Evolutionary conservation across 37 sponge, comb jelly and placozoan species (phyloP).

Genomic region (Chondrilla cf. caribensis): DNA sequence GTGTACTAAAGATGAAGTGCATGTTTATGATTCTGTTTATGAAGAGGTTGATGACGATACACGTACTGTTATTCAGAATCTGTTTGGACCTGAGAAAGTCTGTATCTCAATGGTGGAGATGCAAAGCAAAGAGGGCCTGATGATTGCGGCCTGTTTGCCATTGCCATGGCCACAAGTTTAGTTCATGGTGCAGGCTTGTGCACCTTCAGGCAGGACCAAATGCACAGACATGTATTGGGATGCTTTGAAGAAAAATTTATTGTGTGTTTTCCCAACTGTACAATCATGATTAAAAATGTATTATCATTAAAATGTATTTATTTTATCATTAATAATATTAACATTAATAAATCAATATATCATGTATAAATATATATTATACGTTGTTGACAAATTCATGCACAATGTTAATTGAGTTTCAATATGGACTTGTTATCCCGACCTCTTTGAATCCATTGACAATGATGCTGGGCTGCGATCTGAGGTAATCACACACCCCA

Average conservation of each 20-base stretch:
- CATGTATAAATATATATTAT: no score
- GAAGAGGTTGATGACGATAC: slow-evolving; percentile 1
- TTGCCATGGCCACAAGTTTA: slow-evolving; percentile 39
- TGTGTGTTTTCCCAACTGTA: not conserved
- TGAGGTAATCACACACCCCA: slow-evolving; percentile 42
- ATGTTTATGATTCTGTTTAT: slow-evolving; percentile 49
- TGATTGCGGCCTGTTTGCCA: slow-evolving; percentile 61
- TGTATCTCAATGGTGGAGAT: not conserved
- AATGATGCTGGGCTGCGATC: slow-evolving; percentile 20
- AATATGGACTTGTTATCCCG: slow-evolving; percentile 26
- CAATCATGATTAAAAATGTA: no score
- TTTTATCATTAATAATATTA: no score
- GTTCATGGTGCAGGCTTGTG: slow-evolving; percentile 18
- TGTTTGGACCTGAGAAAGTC: not conserved
- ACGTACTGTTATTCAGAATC: slow-evolving; percentile 4
- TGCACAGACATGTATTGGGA: slow-evolving; percentile 34
- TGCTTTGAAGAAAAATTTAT: slow-evolving; percentile 16
- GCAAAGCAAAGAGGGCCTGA: slow-evolving; percentile 35
- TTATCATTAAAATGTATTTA: no score
- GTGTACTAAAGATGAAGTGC: not conserved
- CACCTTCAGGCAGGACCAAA: slow-evolving; percentile 23
- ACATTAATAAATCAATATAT: no score
- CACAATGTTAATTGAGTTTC: no score
- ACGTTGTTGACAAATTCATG: no score
- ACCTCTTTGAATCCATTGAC: slow-evolving; percentile 59